These are phyloP conservation scores for Caenorhabditis becei DNA, from an alignment of 2,888 invertebrate genomes.

Conservation along the genomic window DNA sequence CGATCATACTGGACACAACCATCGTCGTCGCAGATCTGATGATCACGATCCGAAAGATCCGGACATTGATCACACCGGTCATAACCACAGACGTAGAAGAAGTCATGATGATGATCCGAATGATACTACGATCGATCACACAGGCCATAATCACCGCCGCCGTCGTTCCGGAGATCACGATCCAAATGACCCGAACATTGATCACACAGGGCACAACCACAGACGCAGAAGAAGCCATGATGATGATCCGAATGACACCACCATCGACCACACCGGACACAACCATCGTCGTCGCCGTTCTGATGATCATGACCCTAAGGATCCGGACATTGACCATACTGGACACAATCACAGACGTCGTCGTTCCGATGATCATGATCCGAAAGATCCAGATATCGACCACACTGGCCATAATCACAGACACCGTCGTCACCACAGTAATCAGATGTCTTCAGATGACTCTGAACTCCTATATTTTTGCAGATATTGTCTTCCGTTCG, in stretches of 20 bases:
- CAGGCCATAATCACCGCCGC: slow-evolving; percentile 64
- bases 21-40: slow-evolving; percentile 42
- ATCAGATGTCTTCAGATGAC: background rate
- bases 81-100: slow-evolving; percentile 55
- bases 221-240: slow-evolving; percentile 26
- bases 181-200: slow-evolving; percentile 61
- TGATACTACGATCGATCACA: slow-evolving; percentile 64
- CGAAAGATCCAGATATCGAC: slow-evolving; percentile 64
- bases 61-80: slow-evolving; percentile 61
- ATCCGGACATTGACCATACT: slow-evolving; percentile 60
- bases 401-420: slow-evolving; percentile 66
- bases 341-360: slow-evolving; percentile 42
- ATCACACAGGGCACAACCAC: slow-evolving; percentile 67
- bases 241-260: slow-evolving; percentile 24
- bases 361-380: slow-evolving; percentile 54
- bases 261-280: slow-evolving; percentile 49
- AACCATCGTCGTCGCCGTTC: slow-evolving; percentile 52
- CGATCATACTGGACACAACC: slow-evolving; percentile 64
- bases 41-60: slow-evolving; percentile 62
- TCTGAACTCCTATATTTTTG: background rate
- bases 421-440: slow-evolving; percentile 34
- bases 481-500: slow-evolving; percentile 42
- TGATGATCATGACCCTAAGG: slow-evolving; percentile 56
- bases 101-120: slow-evolving; percentile 40
- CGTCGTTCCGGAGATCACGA: slow-evolving; percentile 57